Conservation (phyloP, 2,888 invertebrate species). For the Epicampocera succincta region DNA sequence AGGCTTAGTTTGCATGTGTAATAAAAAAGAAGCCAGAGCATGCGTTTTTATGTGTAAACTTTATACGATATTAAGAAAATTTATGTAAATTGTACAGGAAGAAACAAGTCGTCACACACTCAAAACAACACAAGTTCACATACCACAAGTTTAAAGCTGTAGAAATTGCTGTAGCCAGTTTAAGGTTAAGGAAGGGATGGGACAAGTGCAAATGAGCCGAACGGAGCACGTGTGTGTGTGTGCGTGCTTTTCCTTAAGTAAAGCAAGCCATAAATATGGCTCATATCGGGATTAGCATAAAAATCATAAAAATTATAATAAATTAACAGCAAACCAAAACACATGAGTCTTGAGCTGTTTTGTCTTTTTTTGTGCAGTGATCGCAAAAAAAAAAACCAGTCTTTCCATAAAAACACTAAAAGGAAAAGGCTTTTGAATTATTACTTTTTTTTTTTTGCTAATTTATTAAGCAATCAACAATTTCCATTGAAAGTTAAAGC, state of each 20-base stretch:
- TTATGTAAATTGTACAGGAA: conserved; percentile 79
- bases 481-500: conserved; percentile 3
- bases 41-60: conserved; percentile 41
- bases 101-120: conserved; percentile 43
- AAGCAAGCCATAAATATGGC: conserved; percentile 77
- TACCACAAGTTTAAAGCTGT: conserved; percentile 39
- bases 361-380: no score
- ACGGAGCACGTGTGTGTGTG: conserved; percentile 29
- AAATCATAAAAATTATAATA: conserved; percentile 44
- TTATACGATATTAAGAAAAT: conserved; percentile 75
- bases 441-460: neutral
- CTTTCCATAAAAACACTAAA: neutral
- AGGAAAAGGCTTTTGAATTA: neutral
- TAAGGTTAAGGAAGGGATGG: conserved; percentile 29
- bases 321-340: conserved; percentile 3
- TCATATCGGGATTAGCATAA: conserved; percentile 50
- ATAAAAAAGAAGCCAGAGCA: neutral
- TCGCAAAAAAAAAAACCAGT: neutral
- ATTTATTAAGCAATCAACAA: conserved; percentile 10
- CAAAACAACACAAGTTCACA: neutral
- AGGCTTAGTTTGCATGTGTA: conserved; percentile 52
- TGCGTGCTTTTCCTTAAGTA: conserved; percentile 64
- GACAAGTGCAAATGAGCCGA: conserved; percentile 55
- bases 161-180: conserved; percentile 26
- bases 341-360: conserved; percentile 33